These are phyloP conservation scores for Paraescarpia echinospica DNA, from an alignment of 1,140 invertebrate genomes.

Conservation along the genomic window DNA sequence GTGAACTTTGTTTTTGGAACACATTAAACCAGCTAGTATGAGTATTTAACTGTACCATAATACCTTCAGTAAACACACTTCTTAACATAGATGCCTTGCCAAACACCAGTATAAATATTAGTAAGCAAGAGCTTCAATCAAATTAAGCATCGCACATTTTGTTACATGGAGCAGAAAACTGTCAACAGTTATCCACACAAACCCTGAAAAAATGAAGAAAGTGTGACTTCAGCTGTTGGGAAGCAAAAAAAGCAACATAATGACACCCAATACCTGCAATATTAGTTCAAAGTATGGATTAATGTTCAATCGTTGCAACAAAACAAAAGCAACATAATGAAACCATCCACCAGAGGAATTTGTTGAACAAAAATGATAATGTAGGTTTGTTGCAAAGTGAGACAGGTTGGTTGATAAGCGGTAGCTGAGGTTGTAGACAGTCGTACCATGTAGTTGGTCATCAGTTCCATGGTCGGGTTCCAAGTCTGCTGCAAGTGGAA, in stretches of 20 bases:
- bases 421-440: background rate
- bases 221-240: background rate
- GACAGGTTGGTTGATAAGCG: background rate
- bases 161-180: background rate
- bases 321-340: background rate
- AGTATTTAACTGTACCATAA: background rate
- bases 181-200: background rate
- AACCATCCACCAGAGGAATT: background rate
- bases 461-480: background rate
- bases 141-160: background rate
- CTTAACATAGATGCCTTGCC: background rate
- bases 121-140: background rate
- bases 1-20: no score
- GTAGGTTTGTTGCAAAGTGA: background rate
- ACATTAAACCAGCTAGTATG: background rate
- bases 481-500: background rate
- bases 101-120: background rate
- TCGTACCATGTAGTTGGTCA: background rate
- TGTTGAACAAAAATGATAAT: background rate
- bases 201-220: background rate
- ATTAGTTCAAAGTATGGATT: background rate
- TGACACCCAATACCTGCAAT: background rate
- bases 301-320: background rate
- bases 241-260: background rate
- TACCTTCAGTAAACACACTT: background rate